These are phyloP conservation scores for Tapera naevia DNA, from an alignment of 2,797 vertebrate genomes.

Conservation along the genomic window DNA sequence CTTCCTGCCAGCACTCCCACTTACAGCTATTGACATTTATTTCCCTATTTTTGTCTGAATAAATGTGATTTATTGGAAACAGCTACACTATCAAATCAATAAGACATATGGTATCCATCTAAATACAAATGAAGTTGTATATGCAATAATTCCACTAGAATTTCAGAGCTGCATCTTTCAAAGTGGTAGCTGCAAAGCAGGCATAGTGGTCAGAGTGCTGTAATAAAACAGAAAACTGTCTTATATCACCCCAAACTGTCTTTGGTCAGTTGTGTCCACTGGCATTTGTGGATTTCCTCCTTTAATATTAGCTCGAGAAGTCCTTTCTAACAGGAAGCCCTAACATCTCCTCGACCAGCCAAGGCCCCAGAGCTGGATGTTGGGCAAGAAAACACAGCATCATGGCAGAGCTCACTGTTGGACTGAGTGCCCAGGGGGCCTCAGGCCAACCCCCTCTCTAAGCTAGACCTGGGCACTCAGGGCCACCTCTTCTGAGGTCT, in stretches of 20 bases:
- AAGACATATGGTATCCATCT: neutral
- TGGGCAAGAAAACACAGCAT: no score
- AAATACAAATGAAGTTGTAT: neutral
- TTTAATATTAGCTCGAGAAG: neutral
- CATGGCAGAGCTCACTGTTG: no score
- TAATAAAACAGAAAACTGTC: neutral
- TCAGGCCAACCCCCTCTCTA: no score
- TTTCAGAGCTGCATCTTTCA: neutral
- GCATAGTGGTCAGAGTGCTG: neutral
- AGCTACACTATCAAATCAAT: neutral
- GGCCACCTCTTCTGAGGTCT: no score
- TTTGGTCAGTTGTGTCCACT: neutral
- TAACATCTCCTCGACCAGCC: neutral
- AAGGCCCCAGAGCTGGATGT: no score
- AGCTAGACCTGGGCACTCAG: no score
- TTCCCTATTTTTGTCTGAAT: slow-evolving; percentile 34
- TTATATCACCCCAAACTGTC: neutral
- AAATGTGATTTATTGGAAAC: slow-evolving; percentile 2
- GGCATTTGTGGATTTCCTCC: neutral
- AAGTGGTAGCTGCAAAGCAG: neutral
- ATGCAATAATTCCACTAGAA: neutral
- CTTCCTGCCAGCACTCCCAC: slow-evolving; percentile 8
- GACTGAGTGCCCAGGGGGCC: no score
- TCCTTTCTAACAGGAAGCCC: neutral
- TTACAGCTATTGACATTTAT: slow-evolving; percentile 34